Conservation (phyloP, 2,797 vertebrate genomes). For the Somateria mollissima region DNA sequence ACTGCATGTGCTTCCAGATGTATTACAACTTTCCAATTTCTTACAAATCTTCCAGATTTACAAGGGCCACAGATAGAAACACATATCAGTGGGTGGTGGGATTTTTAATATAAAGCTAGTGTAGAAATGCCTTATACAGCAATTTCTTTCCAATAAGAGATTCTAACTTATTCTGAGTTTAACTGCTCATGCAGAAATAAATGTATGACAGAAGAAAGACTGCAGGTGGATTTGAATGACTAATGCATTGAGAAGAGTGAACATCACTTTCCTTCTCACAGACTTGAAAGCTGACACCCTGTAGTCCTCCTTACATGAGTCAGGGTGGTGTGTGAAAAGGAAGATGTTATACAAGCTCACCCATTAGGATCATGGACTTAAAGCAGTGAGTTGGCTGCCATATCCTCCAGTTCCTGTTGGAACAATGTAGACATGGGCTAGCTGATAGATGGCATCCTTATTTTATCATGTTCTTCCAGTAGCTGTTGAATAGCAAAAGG, state of each 20-base stretch:
- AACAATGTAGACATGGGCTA: background rate
- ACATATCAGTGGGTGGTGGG: background rate
- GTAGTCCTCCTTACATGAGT: background rate
- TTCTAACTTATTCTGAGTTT: background rate
- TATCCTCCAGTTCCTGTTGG: background rate
- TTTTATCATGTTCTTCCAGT: rapidly evolving
- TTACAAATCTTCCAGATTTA: background rate
- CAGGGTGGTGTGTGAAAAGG: background rate
- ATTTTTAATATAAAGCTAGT: background rate
- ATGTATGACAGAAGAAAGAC: background rate
- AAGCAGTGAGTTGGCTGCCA: background rate
- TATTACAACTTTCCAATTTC: background rate
- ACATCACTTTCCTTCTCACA: background rate
- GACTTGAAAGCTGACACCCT: constrained; percentile 17
- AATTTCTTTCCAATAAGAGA: background rate
- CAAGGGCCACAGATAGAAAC: background rate
- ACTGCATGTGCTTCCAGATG: background rate
- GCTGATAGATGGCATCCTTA: background rate
- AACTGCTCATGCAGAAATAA: constrained; percentile 42
- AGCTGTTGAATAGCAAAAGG: background rate
- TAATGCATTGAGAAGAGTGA: constrained; percentile 11
- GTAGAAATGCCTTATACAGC: background rate
- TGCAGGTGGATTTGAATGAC: constrained; percentile 32
- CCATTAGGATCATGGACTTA: background rate
- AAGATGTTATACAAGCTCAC: background rate